These are phyloP conservation scores for Colistium nudipinnis DNA, from an alignment of 2,113 vertebrate species.

Conservation along the genomic window DNA sequence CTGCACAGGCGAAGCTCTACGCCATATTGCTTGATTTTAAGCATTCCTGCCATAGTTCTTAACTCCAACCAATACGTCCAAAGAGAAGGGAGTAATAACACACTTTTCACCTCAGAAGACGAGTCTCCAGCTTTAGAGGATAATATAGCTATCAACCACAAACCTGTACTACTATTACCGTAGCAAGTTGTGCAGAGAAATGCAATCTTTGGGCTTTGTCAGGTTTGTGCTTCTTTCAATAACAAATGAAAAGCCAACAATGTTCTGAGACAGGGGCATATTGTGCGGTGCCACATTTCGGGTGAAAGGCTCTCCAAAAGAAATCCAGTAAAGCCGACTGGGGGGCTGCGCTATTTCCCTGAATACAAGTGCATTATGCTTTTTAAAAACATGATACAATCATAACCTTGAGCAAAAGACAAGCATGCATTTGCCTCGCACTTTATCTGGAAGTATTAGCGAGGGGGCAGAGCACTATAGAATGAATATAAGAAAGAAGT, in stretches of 20 bases:
- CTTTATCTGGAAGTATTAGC: conserved; percentile 35
- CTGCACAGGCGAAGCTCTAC: neutral
- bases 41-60: neutral
- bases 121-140: neutral
- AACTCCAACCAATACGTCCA: neutral
- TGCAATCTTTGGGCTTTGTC: neutral
- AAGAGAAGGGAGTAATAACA: neutral
- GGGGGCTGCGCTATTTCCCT: neutral
- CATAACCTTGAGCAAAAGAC: no score
- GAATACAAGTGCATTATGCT: neutral
- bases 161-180: neutral
- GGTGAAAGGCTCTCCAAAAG: neutral
- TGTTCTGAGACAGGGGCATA: neutral
- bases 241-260: conserved; percentile 4
- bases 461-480: conserved; percentile 16
- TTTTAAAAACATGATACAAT: neutral
- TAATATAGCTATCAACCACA: neutral
- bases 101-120: neutral
- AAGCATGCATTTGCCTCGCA: conserved; percentile 26
- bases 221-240: conserved; percentile 5
- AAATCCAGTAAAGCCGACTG: neutral
- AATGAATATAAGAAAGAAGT: conserved; percentile 13
- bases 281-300: neutral
- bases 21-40: neutral
- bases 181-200: neutral